Evolutionary conservation across 2,888 invertebrate genomes (phyloP).

Genomic region (Cantharis lateralis): DNA sequence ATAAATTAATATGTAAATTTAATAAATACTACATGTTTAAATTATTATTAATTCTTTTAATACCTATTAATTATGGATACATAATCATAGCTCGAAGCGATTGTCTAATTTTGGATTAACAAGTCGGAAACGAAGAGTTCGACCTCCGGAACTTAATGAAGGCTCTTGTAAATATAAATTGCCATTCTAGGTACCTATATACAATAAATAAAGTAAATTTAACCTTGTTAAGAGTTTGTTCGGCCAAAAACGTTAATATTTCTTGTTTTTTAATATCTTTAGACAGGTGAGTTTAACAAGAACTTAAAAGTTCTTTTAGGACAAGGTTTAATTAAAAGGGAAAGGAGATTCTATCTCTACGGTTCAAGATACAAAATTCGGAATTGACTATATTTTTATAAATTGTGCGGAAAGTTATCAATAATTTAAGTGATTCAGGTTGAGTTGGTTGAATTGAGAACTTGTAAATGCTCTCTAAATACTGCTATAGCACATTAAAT

Average conservation of each 20-base stretch:
- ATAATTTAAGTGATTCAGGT: not conserved
- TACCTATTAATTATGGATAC: not conserved
- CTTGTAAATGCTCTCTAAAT: not conserved
- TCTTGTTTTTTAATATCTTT: not conserved
- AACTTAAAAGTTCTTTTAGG: conserved; percentile 10
- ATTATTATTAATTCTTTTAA: not conserved
- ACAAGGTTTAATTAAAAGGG: conserved; percentile 8
- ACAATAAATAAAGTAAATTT: not conserved
- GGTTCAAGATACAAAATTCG: not conserved
- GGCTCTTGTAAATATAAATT: conserved; percentile 12
- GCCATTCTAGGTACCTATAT: not conserved
- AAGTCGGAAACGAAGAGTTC: conserved; percentile 9
- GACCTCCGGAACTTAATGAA: conserved; percentile 26
- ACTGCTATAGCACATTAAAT: not conserved
- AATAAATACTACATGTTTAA: not conserved
- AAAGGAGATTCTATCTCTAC: not conserved
- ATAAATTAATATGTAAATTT: not conserved
- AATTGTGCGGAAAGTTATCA: not conserved
- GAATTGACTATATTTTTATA: not conserved
- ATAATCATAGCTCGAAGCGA: not conserved
- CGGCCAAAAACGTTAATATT: conserved; percentile 3
- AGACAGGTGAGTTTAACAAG: conserved; percentile 8
- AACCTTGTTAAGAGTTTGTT: conserved; percentile 14
- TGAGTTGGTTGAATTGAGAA: not conserved
- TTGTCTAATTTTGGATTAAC: not conserved